Evolutionary conservation across 2,888 invertebrate genomes (phyloP).

Genomic region (Pterostichus madidus): DNA sequence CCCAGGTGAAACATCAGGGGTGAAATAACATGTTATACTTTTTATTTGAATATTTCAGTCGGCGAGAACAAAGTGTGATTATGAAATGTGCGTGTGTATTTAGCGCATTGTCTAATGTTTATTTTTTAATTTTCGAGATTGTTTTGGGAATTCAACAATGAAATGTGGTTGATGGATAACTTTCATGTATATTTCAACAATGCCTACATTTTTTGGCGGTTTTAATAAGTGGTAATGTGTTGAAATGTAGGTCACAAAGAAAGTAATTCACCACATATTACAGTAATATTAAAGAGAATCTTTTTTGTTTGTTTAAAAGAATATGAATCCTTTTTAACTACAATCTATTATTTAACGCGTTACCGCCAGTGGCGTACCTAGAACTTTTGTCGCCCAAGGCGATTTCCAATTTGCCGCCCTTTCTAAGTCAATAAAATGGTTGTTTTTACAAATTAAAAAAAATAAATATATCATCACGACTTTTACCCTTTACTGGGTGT

Average conservation of each 20-base stretch:
- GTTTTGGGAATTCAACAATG: constrained; percentile 26
- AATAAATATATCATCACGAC: too few relatives aligned
- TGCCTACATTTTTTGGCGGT: neutral
- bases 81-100: constrained; percentile 40
- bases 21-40: constrained; percentile 48
- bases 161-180: constrained; percentile 4
- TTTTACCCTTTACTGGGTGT: too few relatives aligned
- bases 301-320: too few relatives aligned
- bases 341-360: too few relatives aligned
- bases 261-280: neutral
- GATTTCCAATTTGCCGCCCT: too few relatives aligned
- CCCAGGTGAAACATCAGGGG: constrained; percentile 34
- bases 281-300: too few relatives aligned
- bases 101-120: constrained; percentile 36
- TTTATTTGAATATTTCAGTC: constrained; percentile 39
- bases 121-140: constrained; percentile 51
- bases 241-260: constrained; percentile 15
- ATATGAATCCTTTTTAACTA: too few relatives aligned
- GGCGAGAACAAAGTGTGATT: constrained; percentile 34
- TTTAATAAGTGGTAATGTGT: constrained; percentile 34
- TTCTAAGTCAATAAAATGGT: too few relatives aligned
- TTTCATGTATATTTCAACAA: constrained; percentile 23
- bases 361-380: too few relatives aligned
- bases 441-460: too few relatives aligned
- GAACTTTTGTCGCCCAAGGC: too few relatives aligned